Percentiles rank a stretch among this genome's conserved stretches.
Conservation (phyloP, 2,888 invertebrate species). For the Auanema freiburgensis region DNA sequence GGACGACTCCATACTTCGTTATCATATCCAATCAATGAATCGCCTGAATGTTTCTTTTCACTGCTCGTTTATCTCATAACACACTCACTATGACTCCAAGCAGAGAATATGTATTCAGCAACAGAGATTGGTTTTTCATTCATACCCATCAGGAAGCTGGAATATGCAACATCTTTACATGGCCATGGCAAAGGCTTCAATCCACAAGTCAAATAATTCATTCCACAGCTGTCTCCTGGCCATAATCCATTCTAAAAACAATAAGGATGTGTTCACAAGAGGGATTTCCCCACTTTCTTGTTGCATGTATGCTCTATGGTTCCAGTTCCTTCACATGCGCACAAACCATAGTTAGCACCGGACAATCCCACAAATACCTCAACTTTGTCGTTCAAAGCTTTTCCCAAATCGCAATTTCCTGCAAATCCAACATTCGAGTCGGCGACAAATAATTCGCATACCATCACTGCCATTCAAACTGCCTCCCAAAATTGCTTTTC, state of each 20-base stretch:
- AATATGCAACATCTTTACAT: neutral
- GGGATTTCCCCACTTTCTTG: slow-evolving; percentile 5
- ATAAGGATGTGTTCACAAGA: neutral
- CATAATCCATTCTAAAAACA: neutral
- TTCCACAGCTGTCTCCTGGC: neutral
- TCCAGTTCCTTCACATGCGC: slow-evolving; percentile 49
- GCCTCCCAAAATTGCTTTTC: slow-evolving; percentile 51
- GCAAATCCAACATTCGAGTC: slow-evolving; percentile 6
- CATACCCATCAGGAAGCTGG: too few species aligned
- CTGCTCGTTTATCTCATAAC: too few species aligned
- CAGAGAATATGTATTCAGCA: too few species aligned
- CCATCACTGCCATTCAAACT: slow-evolving; percentile 32
- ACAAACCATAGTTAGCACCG: slow-evolving; percentile 58
- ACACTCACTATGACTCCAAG: too few species aligned
- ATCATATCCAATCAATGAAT: slow-evolving; percentile 48
- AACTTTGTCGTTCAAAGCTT: slow-evolving; percentile 39
- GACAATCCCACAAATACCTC: slow-evolving; percentile 56
- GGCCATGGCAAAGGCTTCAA: slow-evolving; percentile 1
- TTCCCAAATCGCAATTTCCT: slow-evolving; percentile 45
- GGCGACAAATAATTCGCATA: neutral
- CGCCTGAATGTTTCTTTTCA: slow-evolving; percentile 26
- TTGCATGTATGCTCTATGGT: slow-evolving; percentile 48
- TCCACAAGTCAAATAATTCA: neutral
- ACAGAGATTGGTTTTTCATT: too few species aligned
- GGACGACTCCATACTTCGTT: slow-evolving; percentile 49